Percentiles rank a stretch among this genome's conserved stretches.
Conservation (phyloP, 1,140 invertebrate genomes). For the Phymorhynchus buccinoides region DNA sequence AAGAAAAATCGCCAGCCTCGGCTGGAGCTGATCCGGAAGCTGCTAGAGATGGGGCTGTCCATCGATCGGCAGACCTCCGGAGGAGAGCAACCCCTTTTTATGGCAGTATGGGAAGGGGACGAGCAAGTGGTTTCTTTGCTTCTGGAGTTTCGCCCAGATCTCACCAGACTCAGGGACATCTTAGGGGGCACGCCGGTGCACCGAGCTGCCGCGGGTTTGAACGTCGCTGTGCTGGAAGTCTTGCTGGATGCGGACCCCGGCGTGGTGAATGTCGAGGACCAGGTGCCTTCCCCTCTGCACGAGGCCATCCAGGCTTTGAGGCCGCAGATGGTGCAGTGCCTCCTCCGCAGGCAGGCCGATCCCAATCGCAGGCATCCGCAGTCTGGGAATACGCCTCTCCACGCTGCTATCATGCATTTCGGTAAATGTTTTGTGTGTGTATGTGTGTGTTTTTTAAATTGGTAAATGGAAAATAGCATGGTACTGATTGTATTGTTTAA, state of each 20-base stretch:
- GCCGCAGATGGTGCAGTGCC: not conserved
- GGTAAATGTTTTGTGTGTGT: not conserved
- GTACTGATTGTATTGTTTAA: too few species aligned
- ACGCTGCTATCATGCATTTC: not conserved
- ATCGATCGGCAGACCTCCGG: not conserved
- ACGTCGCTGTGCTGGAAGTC: slow-evolving; percentile 3
- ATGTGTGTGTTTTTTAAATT: too few species aligned
- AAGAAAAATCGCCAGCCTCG: not conserved
- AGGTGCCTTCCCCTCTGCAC: not conserved
- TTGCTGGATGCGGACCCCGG: not conserved
- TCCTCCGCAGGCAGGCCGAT: not conserved
- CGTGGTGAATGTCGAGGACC: not conserved
- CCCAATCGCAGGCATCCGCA: not conserved
- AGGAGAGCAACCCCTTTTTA: not conserved
- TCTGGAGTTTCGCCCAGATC: not conserved
- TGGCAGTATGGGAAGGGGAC: not conserved
- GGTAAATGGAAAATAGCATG: too few species aligned
- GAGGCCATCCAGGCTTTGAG: not conserved
- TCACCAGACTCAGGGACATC: not conserved
- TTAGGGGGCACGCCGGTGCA: not conserved
- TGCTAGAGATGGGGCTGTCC: not conserved
- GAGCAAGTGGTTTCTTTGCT: not conserved
- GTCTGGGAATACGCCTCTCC: slow-evolving; percentile 12
- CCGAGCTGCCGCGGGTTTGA: not conserved
- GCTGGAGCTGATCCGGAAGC: not conserved